Percentiles rank a stretch among this genome's conserved stretches.
Conservation (phyloP, 64 coral and sea anemone genomes). For the Acropora yongei region DNA sequence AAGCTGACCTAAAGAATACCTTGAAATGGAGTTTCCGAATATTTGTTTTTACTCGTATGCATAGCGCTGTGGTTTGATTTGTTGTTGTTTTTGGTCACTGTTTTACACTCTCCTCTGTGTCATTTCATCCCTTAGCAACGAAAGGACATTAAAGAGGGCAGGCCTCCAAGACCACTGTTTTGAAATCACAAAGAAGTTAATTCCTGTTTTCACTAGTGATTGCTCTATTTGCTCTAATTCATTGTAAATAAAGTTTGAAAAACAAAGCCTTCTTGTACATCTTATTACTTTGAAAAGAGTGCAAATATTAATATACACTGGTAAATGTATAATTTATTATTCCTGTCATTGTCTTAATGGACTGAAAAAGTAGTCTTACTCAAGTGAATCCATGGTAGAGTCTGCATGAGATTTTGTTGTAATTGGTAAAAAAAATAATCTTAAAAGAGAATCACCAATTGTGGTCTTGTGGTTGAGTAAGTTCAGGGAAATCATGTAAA, state of each 20-base stretch:
- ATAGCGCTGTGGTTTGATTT: background rate
- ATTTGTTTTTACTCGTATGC: background rate
- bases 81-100: background rate
- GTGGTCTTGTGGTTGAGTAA: too few species aligned
- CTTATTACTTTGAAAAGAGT: background rate
- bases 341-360: too few species aligned
- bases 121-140: background rate
- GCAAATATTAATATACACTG: background rate
- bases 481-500: too few species aligned
- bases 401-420: too few species aligned
- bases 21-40: background rate
- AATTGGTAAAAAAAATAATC: too few species aligned
- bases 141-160: constrained; percentile 33
- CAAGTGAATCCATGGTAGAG: too few species aligned
- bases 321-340: too few species aligned
- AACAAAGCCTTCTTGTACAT: background rate
- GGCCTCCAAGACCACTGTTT: background rate
- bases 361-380: too few species aligned
- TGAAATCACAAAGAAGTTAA: background rate
- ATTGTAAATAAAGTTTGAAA: constrained; percentile 14
- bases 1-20: background rate
- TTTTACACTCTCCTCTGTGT: background rate
- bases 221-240: constrained; percentile 3
- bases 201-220: background rate
- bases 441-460: too few species aligned